Base-by-base conservation (phyloP, 1,140 invertebrate genomes). In the Drosophila elegans region DNA sequence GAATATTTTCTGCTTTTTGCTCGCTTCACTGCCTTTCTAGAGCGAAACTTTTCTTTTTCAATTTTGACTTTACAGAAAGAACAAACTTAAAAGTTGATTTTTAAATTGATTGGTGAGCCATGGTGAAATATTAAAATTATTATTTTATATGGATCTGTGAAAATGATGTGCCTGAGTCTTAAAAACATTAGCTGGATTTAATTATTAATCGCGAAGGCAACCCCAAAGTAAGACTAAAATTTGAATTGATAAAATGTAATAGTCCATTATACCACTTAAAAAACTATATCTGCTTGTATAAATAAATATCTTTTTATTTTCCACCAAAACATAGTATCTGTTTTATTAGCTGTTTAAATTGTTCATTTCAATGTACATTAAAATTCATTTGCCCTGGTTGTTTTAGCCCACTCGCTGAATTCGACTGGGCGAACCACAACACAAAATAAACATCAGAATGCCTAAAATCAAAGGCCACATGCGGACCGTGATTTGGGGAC, bases 1-100 rank as follows among this genome's bases (percentile, higher is more conserved):
- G 64, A 21, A 77, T 74, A 68, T 84, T 89, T 89, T 78, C 84
- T 80, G 80, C 83, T 76, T 74, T 82, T 79, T 88, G 64, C 75
- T 16, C 72, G 78, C 64, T 39, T 68, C 74, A 54, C 54, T 75
- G 64, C 21, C 34, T 27, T 12, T 16, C 16, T 12, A 29, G 12
- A n/a, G 29, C 25, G 27, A 61, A 78, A 76, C 51, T 57, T 73
- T 60, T 74, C 46, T 11, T 34, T 69, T 71, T 55, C 67, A 68
- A 68, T 68, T 45, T 52, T 32, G 61, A 21, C 13, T 42, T 29
- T 11, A 38, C 25, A 45, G 11, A 11, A 36, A 46, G 27, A 46
- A 27, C 27, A n/a, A 11, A 41, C 56, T 46, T 12, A 39, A 29
- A 74, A 7, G 11, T 54, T 54, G 5, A 36, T 60, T 44, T 64